Percentiles rank a stretch among this genome's conserved stretches.
Conservation (phyloP, 2,113 vertebrate species). For the Choloepus hoffmanni region DNA sequence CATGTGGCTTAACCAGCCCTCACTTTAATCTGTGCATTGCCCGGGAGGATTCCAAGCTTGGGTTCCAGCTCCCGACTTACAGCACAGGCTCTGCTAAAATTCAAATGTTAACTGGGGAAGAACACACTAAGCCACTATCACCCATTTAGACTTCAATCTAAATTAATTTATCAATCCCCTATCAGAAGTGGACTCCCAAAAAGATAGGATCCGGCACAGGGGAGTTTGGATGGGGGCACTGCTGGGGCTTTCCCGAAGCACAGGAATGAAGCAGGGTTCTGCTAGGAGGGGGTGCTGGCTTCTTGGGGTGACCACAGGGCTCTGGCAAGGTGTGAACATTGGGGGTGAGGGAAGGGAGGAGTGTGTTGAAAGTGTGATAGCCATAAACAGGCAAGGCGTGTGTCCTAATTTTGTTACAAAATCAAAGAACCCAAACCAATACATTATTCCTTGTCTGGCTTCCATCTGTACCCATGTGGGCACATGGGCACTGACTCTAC, state of each 20-base stretch:
- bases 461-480: not conserved
- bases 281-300: not conserved
- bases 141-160: too few relatives aligned
- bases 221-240: not conserved
- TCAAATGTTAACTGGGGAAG: not conserved
- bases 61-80: not conserved
- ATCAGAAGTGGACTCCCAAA: not conserved
- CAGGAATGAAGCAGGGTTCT: not conserved
- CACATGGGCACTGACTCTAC: not conserved
- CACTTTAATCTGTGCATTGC: not conserved
- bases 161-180: not conserved
- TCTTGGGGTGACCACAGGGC: not conserved
- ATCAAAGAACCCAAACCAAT: not conserved
- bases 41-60: not conserved
- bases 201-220: not conserved
- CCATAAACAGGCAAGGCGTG: not conserved
- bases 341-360: not conserved
- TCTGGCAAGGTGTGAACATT: not conserved
- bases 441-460: not conserved
- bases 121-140: rapidly evolving
- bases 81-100: not conserved
- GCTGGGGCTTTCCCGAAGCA: not conserved
- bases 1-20: not conserved
- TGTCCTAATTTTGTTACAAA: not conserved
- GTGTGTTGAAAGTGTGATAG: not conserved